Conservation (phyloP, 2,797 vertebrate species). For the Psittacula derbiana region DNA sequence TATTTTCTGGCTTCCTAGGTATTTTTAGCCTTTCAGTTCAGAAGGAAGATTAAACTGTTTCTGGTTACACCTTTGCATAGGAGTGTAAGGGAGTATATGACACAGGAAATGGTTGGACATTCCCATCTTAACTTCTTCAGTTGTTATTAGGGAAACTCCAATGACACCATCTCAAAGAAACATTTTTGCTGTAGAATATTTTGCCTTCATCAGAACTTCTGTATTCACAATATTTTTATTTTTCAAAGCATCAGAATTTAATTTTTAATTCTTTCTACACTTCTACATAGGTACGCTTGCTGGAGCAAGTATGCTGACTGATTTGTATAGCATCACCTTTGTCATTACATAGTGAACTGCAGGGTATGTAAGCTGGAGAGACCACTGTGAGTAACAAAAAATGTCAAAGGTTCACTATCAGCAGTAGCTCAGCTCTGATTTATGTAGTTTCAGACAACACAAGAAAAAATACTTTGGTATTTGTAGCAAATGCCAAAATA, state of each 20-base stretch:
- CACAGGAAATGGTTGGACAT: neutral
- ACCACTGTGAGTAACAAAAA: neutral
- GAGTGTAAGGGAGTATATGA: neutral
- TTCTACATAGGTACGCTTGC: neutral
- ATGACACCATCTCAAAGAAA: neutral
- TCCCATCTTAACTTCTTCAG: neutral
- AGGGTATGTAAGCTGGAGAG: neutral
- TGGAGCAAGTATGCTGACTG: neutral
- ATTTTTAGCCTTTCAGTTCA: neutral
- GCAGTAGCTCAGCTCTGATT: neutral
- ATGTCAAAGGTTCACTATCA: neutral
- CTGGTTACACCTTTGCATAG: neutral
- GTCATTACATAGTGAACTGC: neutral
- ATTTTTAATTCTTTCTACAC: neutral
- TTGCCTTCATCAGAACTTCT: neutral
- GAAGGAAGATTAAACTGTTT: neutral
- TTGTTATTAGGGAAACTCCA: neutral
- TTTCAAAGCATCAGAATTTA: neutral
- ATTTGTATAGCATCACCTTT: neutral
- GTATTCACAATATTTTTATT: neutral
- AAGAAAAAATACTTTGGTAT: neutral
- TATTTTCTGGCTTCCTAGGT: neutral
- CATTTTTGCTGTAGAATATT: neutral
- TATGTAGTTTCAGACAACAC: neutral
- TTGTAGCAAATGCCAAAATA: constrained; percentile 49